Conservation (phyloP, 2,797 vertebrate genomes). For the Cirrhinus molitorella region DNA sequence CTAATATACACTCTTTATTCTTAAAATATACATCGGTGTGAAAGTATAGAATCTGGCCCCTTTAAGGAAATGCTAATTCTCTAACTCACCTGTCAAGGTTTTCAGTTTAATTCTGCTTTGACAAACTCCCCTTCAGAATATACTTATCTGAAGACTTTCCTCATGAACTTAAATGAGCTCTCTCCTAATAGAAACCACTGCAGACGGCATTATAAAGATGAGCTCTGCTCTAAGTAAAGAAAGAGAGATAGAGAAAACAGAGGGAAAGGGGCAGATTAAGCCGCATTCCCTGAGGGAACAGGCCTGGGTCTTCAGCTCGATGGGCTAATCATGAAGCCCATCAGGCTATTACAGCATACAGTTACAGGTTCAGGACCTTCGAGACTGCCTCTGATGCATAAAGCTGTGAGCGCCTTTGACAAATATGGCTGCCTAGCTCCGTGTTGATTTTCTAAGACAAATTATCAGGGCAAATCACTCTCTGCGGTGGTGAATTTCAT, state of each 20-base stretch:
- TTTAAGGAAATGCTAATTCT: constrained; percentile 13
- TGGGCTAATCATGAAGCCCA: constrained; percentile 58
- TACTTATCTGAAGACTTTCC: constrained; percentile 14
- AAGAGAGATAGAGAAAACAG: constrained; percentile 45
- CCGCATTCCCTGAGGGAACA: constrained; percentile 33
- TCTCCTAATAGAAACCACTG: constrained; percentile 33
- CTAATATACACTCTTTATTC: not conserved
- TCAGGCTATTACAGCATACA: constrained; percentile 53
- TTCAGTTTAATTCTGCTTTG: constrained; percentile 22
- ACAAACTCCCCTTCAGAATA: constrained; percentile 22
- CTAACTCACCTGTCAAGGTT: constrained; percentile 1
- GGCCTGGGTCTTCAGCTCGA: constrained; percentile 53
- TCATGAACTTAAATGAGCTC: constrained; percentile 33
- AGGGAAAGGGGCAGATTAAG: constrained; percentile 38
- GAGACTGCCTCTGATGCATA: constrained; percentile 35
- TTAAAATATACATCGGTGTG: not conserved
- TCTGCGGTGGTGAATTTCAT: constrained; percentile 40
- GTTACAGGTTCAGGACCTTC: constrained; percentile 50
- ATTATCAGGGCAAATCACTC: constrained; percentile 50
- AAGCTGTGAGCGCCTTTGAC: constrained; percentile 42
- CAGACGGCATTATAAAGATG: constrained; percentile 27
- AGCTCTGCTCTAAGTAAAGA: constrained; percentile 18
- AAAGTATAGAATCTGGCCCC: not conserved
- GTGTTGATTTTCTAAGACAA: constrained; percentile 33
- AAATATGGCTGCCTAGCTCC: constrained; percentile 40